Conservation (phyloP, 1,140 invertebrate genomes). For the Diorhabda carinulata region DNA sequence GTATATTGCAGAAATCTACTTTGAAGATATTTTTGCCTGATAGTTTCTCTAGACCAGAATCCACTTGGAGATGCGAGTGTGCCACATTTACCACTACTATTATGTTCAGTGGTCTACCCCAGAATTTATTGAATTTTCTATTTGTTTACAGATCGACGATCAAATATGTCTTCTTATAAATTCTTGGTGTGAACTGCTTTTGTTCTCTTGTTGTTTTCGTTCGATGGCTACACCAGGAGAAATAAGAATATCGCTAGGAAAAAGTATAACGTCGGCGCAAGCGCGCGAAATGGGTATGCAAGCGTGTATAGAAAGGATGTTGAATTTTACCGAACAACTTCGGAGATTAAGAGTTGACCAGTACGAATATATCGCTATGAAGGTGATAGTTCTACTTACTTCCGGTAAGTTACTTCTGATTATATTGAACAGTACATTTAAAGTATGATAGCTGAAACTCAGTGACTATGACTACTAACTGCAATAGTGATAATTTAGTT, state of each 20-base stretch:
- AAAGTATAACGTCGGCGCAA: slow-evolving; percentile 50
- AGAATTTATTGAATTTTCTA: neutral
- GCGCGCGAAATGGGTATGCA: slow-evolving; percentile 53
- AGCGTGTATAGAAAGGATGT: slow-evolving; percentile 88
- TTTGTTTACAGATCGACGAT: slow-evolving; percentile 77
- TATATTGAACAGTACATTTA: no score
- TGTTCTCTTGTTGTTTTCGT: slow-evolving; percentile 89
- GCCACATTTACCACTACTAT: no score
- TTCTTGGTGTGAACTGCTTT: slow-evolving; percentile 93
- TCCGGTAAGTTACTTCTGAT: slow-evolving; percentile 62
- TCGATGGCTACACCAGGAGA: slow-evolving; percentile 83
- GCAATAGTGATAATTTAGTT: no score
- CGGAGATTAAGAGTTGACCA: slow-evolving; percentile 86
- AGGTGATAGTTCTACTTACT: slow-evolving; percentile 89
- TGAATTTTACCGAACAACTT: slow-evolving; percentile 90
- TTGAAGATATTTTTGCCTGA: no score
- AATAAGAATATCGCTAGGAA: slow-evolving; percentile 58
- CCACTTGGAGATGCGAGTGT: no score
- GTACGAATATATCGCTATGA: slow-evolving; percentile 96
- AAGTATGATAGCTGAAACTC: no score
- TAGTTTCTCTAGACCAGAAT: no score
- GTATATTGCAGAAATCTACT: no score
- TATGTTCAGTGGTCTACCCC: neutral
- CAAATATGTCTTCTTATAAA: slow-evolving; percentile 95
- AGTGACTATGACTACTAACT: no score